Evolutionary conservation across 2,797 vertebrate species (phyloP), one percentile per base, ranked within the genome.

Genomic region (Cyprinodon diabolis): DNA sequence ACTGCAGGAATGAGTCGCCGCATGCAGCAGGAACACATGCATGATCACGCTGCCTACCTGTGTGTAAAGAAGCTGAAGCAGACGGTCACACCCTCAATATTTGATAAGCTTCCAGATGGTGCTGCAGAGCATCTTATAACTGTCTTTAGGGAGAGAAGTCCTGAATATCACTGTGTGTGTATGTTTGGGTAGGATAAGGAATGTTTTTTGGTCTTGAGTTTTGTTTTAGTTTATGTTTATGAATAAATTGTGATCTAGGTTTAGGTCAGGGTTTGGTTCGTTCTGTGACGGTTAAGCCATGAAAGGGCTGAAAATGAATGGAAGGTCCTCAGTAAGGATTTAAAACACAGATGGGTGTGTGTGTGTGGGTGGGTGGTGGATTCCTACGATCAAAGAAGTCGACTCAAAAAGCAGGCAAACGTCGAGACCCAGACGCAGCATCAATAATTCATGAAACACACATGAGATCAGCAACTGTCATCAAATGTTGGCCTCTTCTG

Each of bases 71-170:
- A n/a, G 66, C 55, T 52, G 55, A 72, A 48, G 69, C 79, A 74
- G 58, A 74, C 85, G 84, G 75, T 84, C 74, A 68, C 15, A 67
- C 19, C 52, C 23, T 91, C 78, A 88, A 91, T 91, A 90, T 90
- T 90, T 89, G 77, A 91, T 89, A 83, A 88, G 79, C 79, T 84
- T 79, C 84, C 87, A 90, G 90, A 90, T 88, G 90, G 89, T 66
- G 40, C 54, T 54, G 79, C 7, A 19, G 67, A 82, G 83, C 77
- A 75, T 84, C 75, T 87, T 81, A 91, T 87, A 76, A 83, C 72
- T 72, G 37, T 68, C 83, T 76, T 83, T 83, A 85, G 85, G 77
- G 84, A 49, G 78, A 68, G 66, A 69, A 73, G 66, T 67, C 66
- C 54, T 49, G 71, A 17, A 68, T 68, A 51, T 55, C 30, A 51